Conservation (phyloP, 2,888 invertebrate species). For the Phoronis australis region DNA sequence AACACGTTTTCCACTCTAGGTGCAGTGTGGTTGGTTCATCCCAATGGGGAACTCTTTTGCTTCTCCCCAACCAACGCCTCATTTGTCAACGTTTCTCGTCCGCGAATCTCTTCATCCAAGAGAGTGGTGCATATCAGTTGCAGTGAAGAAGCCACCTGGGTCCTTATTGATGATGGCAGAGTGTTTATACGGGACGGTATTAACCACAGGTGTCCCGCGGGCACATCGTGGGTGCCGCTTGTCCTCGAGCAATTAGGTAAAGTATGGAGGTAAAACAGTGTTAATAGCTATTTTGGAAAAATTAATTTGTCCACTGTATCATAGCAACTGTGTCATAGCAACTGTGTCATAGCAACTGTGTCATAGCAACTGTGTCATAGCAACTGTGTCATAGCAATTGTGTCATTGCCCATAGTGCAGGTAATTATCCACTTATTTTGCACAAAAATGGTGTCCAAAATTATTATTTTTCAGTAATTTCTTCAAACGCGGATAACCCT, state of each 20-base stretch:
- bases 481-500: too few relatives aligned
- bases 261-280: too few relatives aligned
- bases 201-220: slow-evolving; percentile 47
- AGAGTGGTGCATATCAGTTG: slow-evolving; percentile 43
- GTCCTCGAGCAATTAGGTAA: slow-evolving; percentile 53
- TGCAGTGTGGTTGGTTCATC: slow-evolving; percentile 51
- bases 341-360: too few relatives aligned
- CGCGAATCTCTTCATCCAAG: background rate
- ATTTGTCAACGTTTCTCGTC: slow-evolving; percentile 18
- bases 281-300: too few relatives aligned
- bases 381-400: too few relatives aligned
- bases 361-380: too few relatives aligned
- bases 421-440: too few relatives aligned
- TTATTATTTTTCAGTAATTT: too few relatives aligned
- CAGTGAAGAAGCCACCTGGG: slow-evolving; percentile 54
- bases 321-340: too few relatives aligned
- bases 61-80: slow-evolving; percentile 33
- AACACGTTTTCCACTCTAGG: slow-evolving; percentile 37
- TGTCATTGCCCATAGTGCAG: too few relatives aligned
- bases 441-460: too few relatives aligned
- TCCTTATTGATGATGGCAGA: slow-evolving; percentile 51
- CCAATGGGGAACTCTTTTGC: slow-evolving; percentile 50
- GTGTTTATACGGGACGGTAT: slow-evolving; percentile 55
- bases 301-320: too few relatives aligned
- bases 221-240: slow-evolving; percentile 53